These are phyloP conservation scores for Amphimedon queenslandica DNA, from an alignment of 37 sponge, comb jelly and placozoan genomes.

Conservation along the genomic window DNA sequence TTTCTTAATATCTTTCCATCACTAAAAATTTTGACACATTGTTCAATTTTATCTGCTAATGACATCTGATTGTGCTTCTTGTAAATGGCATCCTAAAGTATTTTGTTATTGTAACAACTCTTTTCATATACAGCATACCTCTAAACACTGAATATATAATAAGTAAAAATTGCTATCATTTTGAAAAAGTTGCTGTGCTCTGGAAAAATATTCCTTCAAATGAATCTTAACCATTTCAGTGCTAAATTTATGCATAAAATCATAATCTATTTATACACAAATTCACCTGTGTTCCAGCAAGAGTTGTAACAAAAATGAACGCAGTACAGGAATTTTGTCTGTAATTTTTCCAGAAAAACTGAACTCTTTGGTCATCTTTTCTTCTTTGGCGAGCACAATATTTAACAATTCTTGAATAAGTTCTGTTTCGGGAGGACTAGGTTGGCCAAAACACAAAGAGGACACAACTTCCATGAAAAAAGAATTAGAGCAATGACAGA, in stretches of 20 bases:
- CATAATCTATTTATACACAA: background rate
- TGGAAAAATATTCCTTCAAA: slow-evolving; percentile 41
- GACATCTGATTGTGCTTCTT: slow-evolving; percentile 8
- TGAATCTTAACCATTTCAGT: slow-evolving; percentile 29
- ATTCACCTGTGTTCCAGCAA: slow-evolving; percentile 45
- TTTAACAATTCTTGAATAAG: slow-evolving; percentile 47
- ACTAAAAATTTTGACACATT: background rate
- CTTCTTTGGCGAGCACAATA: slow-evolving; percentile 32
- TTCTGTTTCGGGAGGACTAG: slow-evolving; percentile 37
- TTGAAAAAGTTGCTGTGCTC: slow-evolving; percentile 3
- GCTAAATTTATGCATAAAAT: background rate
- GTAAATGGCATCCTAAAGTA: slow-evolving; percentile 41
- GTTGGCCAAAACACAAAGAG: slow-evolving; percentile 58
- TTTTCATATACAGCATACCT: slow-evolving; percentile 12
- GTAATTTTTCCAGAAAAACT: slow-evolving; percentile 17
- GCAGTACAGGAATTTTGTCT: slow-evolving; percentile 42
- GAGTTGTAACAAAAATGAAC: slow-evolving; percentile 62
- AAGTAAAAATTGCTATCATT: slow-evolving; percentile 31
- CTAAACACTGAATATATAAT: slow-evolving; percentile 46
- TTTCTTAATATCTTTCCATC: background rate
- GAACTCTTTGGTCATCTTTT: slow-evolving; percentile 29
- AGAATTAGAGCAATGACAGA: slow-evolving; percentile 17
- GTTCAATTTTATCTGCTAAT: slow-evolving; percentile 2
- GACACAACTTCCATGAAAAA: slow-evolving; percentile 65
- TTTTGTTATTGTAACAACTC: background rate